phyloP scores from a whole-genome alignment of 2,797 vertebrate species.

The Fistularia tabacaria region DNA sequence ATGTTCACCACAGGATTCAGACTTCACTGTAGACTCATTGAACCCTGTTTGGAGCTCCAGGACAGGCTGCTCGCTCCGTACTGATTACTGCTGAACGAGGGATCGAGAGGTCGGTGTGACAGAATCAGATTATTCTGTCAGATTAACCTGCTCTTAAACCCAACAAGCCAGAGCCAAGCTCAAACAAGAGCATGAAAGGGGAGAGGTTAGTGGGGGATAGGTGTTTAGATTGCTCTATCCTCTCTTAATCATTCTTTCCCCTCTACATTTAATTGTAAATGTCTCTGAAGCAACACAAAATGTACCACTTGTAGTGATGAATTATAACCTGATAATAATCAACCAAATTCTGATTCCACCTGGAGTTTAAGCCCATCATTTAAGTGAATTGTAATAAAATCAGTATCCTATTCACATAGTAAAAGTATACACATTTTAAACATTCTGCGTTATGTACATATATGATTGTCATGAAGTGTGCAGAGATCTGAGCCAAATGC shows the following conservation, averaged over 20 bases:
- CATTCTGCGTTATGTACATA: too few relatives aligned
- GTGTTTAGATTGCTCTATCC: background rate
- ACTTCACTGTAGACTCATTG: background rate
- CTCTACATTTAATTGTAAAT: background rate
- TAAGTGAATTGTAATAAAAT: too few relatives aligned
- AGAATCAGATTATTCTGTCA: constrained; percentile 25
- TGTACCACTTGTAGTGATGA: too few relatives aligned
- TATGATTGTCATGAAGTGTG: too few relatives aligned
- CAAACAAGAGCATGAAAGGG: background rate
- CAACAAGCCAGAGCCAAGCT: background rate
- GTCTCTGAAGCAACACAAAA: too few relatives aligned
- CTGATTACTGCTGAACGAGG: constrained; percentile 29
- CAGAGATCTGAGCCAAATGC: too few relatives aligned
- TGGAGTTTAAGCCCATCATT: too few relatives aligned
- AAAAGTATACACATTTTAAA: too few relatives aligned
- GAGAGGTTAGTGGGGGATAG: background rate
- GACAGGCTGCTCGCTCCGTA: constrained; percentile 14
- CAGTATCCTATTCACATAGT: too few relatives aligned
- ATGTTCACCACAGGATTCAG: constrained; percentile 1
- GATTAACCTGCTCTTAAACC: constrained; percentile 31
- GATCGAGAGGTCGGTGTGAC: constrained; percentile 12
- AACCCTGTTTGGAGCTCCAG: constrained; percentile 5
- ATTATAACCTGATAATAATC: too few relatives aligned
- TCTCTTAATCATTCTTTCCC: too few relatives aligned
- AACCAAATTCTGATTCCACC: too few relatives aligned